Base-by-base conservation (phyloP, 2,888 invertebrate genomes). In the Microplitis manilae region DNA sequence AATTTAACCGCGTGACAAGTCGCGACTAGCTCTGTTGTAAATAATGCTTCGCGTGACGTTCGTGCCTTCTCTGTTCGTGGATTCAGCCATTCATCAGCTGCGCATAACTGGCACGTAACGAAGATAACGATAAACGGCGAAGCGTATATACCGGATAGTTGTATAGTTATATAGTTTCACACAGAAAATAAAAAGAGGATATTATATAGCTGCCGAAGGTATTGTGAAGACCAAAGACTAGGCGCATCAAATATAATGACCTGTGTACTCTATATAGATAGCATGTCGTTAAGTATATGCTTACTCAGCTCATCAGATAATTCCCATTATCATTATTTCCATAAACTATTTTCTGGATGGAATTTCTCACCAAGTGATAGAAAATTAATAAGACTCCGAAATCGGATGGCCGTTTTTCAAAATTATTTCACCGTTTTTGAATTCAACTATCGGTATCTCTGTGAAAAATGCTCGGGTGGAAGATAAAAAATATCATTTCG, bases 31-130 rank as follows among this genome's bases (percentile, higher is more conserved):
- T 67, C 30, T 39, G 73, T 64, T 73, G 85, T 86, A 85, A 86
- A 86, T 86, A 86, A 86, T 84, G 83, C 84, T 83, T 86, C 84
- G 85, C 84, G 85, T 85, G 86, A 85, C 85, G 79, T 81, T 80
- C 83, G 82, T 85, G 82, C 83, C 83, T 85, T 50, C 50, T 50
- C 50, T 50, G 50, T 50, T 84, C 77, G 82, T 82, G 79, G 82
- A 82, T 82, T 82, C 82, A 81, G 83, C 83, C 85, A 86, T 86
- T 85, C 84, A 85, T 86, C 85, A 84, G 85, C 75, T 74, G 79
- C 77, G 75, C 70, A 72, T 68, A 73, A 20, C 69, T 80, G 78
- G 76, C 76, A 81, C 81, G 81, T 76, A 77, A 81, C 72, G 68
- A 79, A 81, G 85, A 85, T 85, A 85, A 83, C 84, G 85, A 83